Evolutionary conservation across 2,113 vertebrate species (phyloP).

Genomic region (Conger conger): DNA sequence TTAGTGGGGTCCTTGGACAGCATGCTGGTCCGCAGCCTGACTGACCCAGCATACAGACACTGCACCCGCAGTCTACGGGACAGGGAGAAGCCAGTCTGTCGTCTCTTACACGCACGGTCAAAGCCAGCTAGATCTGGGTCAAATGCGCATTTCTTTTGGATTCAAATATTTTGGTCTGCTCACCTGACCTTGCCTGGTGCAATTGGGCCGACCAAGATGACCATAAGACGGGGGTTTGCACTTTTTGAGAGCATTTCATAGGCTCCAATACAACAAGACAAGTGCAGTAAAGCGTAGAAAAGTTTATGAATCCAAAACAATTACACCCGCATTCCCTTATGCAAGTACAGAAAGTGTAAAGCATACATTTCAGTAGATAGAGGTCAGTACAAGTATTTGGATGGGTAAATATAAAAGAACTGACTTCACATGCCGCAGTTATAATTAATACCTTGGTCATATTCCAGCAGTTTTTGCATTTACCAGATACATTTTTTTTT

Average conservation of each 20-base stretch:
- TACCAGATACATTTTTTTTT: too few relatives aligned
- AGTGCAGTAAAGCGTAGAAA: too few relatives aligned
- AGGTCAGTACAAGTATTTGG: background rate
- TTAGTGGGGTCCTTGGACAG: constrained; percentile 44
- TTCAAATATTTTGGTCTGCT: too few relatives aligned
- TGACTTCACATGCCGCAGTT: background rate
- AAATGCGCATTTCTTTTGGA: too few relatives aligned
- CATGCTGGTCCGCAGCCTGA: constrained; percentile 36
- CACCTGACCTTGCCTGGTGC: too few relatives aligned
- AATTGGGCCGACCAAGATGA: too few relatives aligned
- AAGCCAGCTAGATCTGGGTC: too few relatives aligned
- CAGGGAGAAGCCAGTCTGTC: background rate
- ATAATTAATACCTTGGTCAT: background rate
- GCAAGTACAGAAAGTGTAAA: background rate
- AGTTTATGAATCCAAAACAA: too few relatives aligned
- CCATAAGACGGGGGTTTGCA: too few relatives aligned
- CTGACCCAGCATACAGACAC: constrained; percentile 48
- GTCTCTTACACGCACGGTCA: background rate
- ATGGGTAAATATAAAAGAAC: background rate
- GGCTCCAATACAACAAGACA: too few relatives aligned
- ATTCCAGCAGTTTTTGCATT: background rate
- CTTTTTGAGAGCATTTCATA: too few relatives aligned
- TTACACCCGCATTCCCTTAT: background rate
- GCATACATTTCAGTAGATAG: background rate
- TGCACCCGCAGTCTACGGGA: constrained; percentile 52